Conservation (phyloP, 2,113 vertebrate genomes). For the Tretioscincus oriximinensis region DNA sequence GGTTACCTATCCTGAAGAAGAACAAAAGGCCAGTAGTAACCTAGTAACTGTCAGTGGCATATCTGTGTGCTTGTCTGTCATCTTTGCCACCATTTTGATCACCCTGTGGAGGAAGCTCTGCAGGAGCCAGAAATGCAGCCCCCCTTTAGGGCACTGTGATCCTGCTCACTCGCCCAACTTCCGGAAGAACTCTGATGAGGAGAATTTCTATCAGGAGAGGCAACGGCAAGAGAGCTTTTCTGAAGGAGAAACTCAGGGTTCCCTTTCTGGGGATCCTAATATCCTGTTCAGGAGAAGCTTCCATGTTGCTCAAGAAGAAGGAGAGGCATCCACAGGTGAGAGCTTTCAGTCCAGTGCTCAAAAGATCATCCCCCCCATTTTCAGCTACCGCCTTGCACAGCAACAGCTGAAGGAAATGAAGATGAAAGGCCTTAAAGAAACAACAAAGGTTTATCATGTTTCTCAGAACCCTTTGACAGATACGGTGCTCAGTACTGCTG, state of each 20-base stretch:
- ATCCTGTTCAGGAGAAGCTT: slow-evolving; percentile 72
- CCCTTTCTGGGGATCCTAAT: slow-evolving; percentile 30
- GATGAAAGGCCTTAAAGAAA: slow-evolving; percentile 89
- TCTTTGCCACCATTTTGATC: slow-evolving; percentile 85
- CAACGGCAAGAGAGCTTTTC: slow-evolving; percentile 83
- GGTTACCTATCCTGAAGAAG: slow-evolving; percentile 56
- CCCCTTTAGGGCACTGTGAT: slow-evolving; percentile 61
- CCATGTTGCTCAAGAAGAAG: slow-evolving; percentile 64
- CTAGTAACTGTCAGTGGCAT: slow-evolving; percentile 88
- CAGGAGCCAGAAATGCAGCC: slow-evolving; percentile 80
- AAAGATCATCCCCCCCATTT: slow-evolving; percentile 90
- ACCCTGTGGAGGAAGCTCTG: slow-evolving; percentile 90
- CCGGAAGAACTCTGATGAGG: slow-evolving; percentile 88
- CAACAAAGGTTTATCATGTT: slow-evolving; percentile 92
- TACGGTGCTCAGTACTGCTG: slow-evolving; percentile 76
- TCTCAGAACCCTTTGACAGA: slow-evolving; percentile 91
- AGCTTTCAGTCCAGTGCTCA: slow-evolving; percentile 82
- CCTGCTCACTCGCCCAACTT: slow-evolving; percentile 80
- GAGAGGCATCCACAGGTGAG: slow-evolving; percentile 68
- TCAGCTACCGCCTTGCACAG: slow-evolving; percentile 94
- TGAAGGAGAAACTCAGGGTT: slow-evolving; percentile 67
- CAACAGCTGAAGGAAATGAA: slow-evolving; percentile 98
- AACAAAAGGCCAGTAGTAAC: slow-evolving; percentile 76
- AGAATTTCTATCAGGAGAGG: slow-evolving; percentile 85
- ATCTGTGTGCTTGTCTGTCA: slow-evolving; percentile 88